Base-by-base conservation (phyloP, 2,113 vertebrate species). In the Hoplias malabaricus region DNA sequence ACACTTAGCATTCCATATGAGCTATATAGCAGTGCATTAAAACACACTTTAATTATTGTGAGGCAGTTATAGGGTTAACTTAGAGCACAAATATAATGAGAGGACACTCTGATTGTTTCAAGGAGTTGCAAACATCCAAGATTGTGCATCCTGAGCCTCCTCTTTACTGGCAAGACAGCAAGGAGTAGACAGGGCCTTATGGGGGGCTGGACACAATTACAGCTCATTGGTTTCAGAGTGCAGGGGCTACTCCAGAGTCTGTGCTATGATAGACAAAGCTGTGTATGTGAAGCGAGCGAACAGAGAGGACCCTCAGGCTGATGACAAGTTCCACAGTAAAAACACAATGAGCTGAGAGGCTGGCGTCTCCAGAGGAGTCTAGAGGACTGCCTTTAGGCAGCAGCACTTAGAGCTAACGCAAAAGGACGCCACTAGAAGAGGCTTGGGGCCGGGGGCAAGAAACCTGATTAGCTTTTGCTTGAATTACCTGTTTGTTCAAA, bases 191-290 rank as follows among this genome's bases (percentile, higher is more conserved):
- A n/a, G n/a, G n/a, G n/a, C n/a, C n/a, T n/a, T 85, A 79, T 82
- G 80, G 80, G 70, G 53, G 84, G 83, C 89, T 90, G 91, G 85
- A 85, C 84, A 86, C 87, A 88, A 89, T 91, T 90, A 90, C 80
- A 83, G 79, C 66, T 84, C 80, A 88, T 88, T 89, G 87, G 88
- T 90, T 89, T 88, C 90, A 88, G 83, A 79, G 78, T 82, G 83
- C 87, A 23, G 87, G 82, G 87, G 84, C 86, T 83, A 56, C 74
- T 82, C 23, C 36, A 7, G n/a, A 16, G 79, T 79, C 81, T 84
- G 56, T 54, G 61, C 79, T n/a, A 69, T 89, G 88, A 90, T 87
- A 82, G 87, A 90, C 87, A 83, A 87, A 87, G 85, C 87, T 83
- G 85, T 80, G 75, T 78, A 83, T 84, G 80, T 83, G 80, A 85